Evolutionary conservation across 2,113 vertebrate genomes (phyloP), one percentile per base, ranked within the genome.

Genomic region (Trichechus manatus): DNA sequence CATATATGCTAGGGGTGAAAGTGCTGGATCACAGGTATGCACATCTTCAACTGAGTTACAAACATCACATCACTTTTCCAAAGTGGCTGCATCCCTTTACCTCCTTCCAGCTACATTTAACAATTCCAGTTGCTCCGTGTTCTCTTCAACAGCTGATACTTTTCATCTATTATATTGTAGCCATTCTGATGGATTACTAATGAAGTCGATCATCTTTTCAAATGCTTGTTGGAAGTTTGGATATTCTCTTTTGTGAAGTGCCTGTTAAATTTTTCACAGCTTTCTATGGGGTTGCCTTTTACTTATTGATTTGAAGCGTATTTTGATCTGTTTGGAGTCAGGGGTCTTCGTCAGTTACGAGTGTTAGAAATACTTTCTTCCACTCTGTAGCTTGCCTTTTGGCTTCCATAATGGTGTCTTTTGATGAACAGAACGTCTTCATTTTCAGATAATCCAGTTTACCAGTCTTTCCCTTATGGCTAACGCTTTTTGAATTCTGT

Each of bases 21-120:
- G 8, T n/a, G 68, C 53, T 29, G 25, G 25, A 3, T 47, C 27
- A 1, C 0, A 0, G n/a, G 14, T 29, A 1, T 15, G 23, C 2
- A 0, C 29, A 56, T 6, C 22, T 36, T 61, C 39, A 1, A 1
- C 20, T 20, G 17, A 0, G 53, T 22, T 44, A 1, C 64, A 72
- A 70, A 42, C 4, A 0, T 2, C 13, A 20, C 20, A 0, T 2
- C 36, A 1, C 31, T 79, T 87, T 64, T 74, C 61, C 36, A 0
- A 15, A 56, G 22, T 0, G 23, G 25, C 9, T 20, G 20, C 19
- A 2, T 42, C 63, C 17, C 36, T 50, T 25, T 5, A 0, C 42
- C 33, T 59, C 15, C 10, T 33, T 47, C 25, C 9, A 29, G 39
- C 13, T 36, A 25, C 1, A 3, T 66, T 22, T 31, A 19, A 74